Conservation (phyloP, 2,888 invertebrate species). For the Nemotelus nigrinus region DNA sequence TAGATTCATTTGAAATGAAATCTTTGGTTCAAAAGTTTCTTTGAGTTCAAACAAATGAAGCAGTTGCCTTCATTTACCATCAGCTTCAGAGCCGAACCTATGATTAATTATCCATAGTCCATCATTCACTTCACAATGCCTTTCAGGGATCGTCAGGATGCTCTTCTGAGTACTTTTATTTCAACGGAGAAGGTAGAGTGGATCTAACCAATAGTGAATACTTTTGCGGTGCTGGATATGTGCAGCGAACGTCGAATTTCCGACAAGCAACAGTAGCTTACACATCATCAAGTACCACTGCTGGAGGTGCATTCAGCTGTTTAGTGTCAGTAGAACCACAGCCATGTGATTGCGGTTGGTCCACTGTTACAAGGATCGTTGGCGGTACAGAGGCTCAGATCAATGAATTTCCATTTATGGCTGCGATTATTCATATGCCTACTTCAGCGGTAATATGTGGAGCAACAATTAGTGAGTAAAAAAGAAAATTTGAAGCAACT, state of each 20-base stretch:
- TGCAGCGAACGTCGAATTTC: conserved; percentile 56
- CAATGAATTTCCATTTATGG: conserved; percentile 72
- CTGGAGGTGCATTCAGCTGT: conserved; percentile 57
- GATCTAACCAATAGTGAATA: conserved; percentile 57
- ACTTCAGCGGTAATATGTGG: conserved; percentile 63
- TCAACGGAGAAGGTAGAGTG: conserved; percentile 59
- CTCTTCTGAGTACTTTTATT: conserved; percentile 59
- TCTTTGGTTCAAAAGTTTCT: too few species aligned
- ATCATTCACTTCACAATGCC: too few species aligned
- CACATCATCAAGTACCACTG: conserved; percentile 53
- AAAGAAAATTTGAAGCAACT: too few species aligned
- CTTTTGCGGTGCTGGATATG: conserved; percentile 59
- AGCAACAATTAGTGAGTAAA: conserved; percentile 62
- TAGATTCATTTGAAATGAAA: too few species aligned
- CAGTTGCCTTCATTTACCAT: too few species aligned
- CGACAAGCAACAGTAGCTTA: conserved; percentile 58
- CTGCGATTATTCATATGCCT: conserved; percentile 63
- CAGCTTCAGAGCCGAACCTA: too few species aligned
- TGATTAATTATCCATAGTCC: too few species aligned
- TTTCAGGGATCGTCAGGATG: conserved; percentile 51
- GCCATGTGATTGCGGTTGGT: conserved; percentile 62
- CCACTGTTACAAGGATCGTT: conserved; percentile 65
- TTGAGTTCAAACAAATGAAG: too few species aligned
- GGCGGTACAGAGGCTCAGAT: conserved; percentile 67
- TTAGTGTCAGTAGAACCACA: conserved; percentile 55